A percentile compares a stretch with the other conserved stretches of the same genome.
phyloP scores from a whole-genome alignment of 2,888 invertebrate genomes.

The Scrobipalpa costella region DNA sequence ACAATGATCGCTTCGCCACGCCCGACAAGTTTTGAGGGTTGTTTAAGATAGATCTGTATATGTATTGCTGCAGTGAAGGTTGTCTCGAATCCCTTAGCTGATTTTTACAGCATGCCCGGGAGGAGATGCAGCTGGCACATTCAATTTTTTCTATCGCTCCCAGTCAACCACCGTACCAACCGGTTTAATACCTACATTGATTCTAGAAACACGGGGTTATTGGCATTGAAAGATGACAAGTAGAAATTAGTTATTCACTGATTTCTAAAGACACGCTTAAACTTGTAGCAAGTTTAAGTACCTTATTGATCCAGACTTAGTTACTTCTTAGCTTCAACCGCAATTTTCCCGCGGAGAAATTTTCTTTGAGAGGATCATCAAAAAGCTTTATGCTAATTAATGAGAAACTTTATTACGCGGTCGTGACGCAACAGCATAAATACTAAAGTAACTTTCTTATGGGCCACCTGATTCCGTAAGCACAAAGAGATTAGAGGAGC shows the following conservation, averaged over 20 bases:
- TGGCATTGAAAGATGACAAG: neutral
- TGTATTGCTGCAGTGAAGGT: no score
- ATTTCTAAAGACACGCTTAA: conserved; percentile 1
- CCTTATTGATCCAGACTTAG: neutral
- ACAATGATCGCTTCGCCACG: no score
- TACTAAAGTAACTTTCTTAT: neutral
- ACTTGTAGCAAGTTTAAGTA: neutral
- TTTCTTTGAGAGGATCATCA: conserved; percentile 7
- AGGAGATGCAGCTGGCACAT: no score
- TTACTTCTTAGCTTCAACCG: neutral
- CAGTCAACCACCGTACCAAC: no score
- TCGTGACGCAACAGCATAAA: conserved; percentile 1
- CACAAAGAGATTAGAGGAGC: neutral
- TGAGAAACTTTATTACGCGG: conserved; percentile 11
- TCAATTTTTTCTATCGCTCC: no score
- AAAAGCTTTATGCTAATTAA: conserved; percentile 15
- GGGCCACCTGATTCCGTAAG: neutral
- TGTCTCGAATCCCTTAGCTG: no score
- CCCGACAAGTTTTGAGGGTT: no score
- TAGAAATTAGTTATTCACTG: neutral
- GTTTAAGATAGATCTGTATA: no score
- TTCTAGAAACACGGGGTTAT: conserved; percentile 1
- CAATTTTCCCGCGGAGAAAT: neutral
- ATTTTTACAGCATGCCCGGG: no score
- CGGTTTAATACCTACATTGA: no score